Conservation (phyloP, 1,140 invertebrate species). For the Sitobion miscanthi region DNA sequence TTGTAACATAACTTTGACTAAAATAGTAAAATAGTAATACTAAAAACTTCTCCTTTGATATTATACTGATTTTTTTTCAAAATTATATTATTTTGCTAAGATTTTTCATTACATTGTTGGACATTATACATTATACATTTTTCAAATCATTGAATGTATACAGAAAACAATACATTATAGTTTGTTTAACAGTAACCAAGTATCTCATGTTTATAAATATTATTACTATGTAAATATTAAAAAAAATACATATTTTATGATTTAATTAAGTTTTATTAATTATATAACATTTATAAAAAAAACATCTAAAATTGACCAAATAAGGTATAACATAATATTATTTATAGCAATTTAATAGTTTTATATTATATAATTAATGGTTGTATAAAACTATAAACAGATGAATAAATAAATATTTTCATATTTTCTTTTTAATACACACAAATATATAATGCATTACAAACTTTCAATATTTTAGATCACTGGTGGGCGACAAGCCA, state of each 20-base stretch:
- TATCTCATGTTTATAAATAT: conserved; percentile 23
- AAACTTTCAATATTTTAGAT: neutral
- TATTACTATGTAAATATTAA: conserved; percentile 18
- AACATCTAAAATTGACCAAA: neutral
- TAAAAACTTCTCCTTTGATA: neutral
- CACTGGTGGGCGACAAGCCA: neutral
- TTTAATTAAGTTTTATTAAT: neutral
- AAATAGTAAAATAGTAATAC: neutral
- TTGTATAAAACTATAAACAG: neutral
- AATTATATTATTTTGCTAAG: neutral
- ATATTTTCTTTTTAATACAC: neutral
- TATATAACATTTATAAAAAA: neutral
- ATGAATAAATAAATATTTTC: neutral
- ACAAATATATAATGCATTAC: neutral
- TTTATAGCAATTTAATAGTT: neutral
- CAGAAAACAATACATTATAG: neutral
- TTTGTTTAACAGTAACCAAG: neutral
- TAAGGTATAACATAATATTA: neutral
- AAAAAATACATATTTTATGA: conserved; percentile 17
- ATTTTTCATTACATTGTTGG: neutral
- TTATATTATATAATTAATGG: neutral
- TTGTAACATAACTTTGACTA: neutral
- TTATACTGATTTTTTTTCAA: neutral
- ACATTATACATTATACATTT: neutral
- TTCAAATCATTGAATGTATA: neutral